phyloP scores from a whole-genome alignment of 2,888 invertebrate species.

The Pterobdella sp. region DNA sequence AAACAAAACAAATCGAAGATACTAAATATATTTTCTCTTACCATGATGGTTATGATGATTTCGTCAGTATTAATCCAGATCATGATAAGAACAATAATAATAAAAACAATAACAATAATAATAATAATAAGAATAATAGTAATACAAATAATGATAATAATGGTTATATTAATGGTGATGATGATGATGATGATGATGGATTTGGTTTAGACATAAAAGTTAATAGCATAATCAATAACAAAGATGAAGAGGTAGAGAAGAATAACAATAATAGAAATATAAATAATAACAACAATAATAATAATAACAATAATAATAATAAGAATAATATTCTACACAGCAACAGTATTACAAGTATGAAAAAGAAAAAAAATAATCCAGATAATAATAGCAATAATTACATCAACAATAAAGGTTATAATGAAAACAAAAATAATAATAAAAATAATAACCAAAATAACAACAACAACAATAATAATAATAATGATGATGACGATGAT shows the following conservation, averaged over 20 bases:
- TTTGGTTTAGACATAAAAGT: background rate
- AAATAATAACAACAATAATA: slow-evolving; percentile 23
- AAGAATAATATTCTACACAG: background rate
- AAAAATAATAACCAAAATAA: slow-evolving; percentile 20
- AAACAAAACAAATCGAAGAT: background rate
- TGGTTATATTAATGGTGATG: background rate
- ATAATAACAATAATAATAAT: slow-evolving; percentile 24
- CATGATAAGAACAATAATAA: background rate
- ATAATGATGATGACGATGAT: background rate
- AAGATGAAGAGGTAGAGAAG: background rate
- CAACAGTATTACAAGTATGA: background rate
- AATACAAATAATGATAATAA: background rate
- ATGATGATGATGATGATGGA: background rate
- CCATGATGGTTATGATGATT: background rate
- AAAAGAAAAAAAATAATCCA: background rate
- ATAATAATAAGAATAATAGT: background rate
- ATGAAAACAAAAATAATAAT: slow-evolving; percentile 23
- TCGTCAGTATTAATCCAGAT: background rate
- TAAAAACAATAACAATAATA: slow-evolving; percentile 4
- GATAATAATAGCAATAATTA: slow-evolving; percentile 4
- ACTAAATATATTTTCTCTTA: background rate
- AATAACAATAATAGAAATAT: slow-evolving; percentile 17
- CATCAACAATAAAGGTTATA: background rate
- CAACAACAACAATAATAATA: slow-evolving; percentile 18
- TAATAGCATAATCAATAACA: background rate